A percentile compares a stretch with the other conserved stretches of the same genome.
These are phyloP conservation scores for Trypoxylus dichotomus DNA, from an alignment of 1,140 invertebrate species.

Conservation along the genomic window DNA sequence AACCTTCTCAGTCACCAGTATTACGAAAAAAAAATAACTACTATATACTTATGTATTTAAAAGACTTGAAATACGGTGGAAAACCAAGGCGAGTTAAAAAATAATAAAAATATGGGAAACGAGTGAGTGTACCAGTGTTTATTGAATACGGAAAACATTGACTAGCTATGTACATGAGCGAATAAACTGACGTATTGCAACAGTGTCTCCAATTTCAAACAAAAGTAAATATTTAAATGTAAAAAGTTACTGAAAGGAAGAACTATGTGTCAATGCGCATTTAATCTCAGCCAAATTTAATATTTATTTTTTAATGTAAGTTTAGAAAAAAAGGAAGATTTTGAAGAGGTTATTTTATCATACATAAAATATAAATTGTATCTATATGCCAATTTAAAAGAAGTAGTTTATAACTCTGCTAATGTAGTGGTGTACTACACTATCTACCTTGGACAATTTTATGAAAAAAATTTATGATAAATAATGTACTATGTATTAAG, in stretches of 20 bases:
- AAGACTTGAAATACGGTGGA: not conserved
- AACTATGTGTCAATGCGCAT: not conserved
- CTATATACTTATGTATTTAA: not conserved
- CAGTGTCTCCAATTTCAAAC: not conserved
- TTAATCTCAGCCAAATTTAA: conserved; percentile 3
- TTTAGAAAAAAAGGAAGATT: not conserved
- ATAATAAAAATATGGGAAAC: too few species aligned
- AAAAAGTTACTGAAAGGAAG: not conserved
- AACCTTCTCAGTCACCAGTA: not conserved
- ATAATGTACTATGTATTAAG: not conserved
- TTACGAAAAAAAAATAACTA: not conserved
- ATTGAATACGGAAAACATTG: too few species aligned
- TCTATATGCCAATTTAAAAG: too few species aligned
- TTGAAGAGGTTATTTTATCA: conserved; percentile 15
- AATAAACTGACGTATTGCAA: not conserved
- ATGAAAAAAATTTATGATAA: not conserved
- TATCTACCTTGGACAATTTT: too few species aligned
- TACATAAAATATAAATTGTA: not conserved
- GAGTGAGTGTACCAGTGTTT: too few species aligned
- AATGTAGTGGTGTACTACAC: too few species aligned
- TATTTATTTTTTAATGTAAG: not conserved
- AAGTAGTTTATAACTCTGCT: too few species aligned
- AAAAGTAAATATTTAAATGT: not conserved
- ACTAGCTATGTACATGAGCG: too few species aligned
- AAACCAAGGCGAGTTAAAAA: too few species aligned